These are phyloP conservation scores for Serilophus lunatus DNA, from an alignment of 2,113 vertebrate genomes.

Conservation along the genomic window DNA sequence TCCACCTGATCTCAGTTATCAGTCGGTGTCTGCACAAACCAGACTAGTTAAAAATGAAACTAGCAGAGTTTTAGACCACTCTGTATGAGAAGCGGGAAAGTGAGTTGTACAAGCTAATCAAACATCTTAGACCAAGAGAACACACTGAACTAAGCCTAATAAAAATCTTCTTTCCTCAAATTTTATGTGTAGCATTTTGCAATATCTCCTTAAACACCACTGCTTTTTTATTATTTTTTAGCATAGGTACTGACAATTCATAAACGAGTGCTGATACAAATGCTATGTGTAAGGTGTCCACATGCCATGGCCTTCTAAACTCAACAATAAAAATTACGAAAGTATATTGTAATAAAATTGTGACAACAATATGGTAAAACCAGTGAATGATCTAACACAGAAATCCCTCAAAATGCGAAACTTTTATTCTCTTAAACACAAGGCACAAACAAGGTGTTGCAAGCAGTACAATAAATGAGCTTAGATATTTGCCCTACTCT, in stretches of 20 bases:
- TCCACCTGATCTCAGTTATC: background rate
- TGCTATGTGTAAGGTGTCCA: background rate
- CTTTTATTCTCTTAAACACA: background rate
- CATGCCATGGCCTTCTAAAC: background rate
- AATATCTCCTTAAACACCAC: background rate
- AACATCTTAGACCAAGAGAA: background rate
- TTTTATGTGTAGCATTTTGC: background rate
- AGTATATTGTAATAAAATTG: background rate
- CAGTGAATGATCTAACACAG: background rate
- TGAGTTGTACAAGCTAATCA: background rate
- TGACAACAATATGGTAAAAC: background rate
- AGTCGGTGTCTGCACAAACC: background rate
- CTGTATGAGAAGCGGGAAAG: fast-evolving
- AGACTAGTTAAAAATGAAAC: background rate
- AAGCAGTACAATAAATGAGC: background rate
- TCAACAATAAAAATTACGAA: background rate
- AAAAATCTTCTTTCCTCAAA: background rate
- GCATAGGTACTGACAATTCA: background rate
- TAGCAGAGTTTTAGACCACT: background rate
- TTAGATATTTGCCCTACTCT: background rate
- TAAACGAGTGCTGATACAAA: background rate
- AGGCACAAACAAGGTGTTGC: background rate
- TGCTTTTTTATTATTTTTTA: background rate
- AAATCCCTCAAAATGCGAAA: background rate
- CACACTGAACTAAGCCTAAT: background rate